Conservation (phyloP, 2,888 invertebrate species). For the Ectropis crepuscularia region DNA sequence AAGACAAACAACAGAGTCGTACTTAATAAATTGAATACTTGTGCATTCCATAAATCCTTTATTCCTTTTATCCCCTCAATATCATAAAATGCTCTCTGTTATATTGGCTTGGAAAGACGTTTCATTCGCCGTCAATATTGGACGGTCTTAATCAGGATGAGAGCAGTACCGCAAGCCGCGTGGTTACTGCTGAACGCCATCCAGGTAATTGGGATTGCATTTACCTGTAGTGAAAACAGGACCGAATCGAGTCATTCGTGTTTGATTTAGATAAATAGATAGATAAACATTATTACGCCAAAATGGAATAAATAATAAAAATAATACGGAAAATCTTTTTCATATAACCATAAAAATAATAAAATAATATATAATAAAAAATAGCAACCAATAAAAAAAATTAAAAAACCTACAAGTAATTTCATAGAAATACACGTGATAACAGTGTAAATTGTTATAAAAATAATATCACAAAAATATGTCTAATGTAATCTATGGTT, state of each 20-base stretch:
- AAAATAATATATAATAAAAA: no score
- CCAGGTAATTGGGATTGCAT: conserved; percentile 20
- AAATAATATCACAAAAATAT: no score
- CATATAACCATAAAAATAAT: no score
- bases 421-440: no score
- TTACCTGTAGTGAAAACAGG: conserved; percentile 15
- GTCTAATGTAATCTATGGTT: no score
- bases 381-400: no score
- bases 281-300: no score
- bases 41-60: neutral
- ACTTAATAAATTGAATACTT: conserved; percentile 1
- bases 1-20: neutral
- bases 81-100: conserved; percentile 3
- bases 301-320: no score
- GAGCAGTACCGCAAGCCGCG: conserved; percentile 14
- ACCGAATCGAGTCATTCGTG: neutral
- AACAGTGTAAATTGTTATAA: no score
- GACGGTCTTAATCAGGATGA: conserved; percentile 26
- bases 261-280: no score
- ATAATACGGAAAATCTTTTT: no score
- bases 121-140: conserved; percentile 20
- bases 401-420: no score
- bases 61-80: neutral
- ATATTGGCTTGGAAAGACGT: conserved; percentile 12
- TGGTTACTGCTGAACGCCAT: conserved; percentile 25